Conservation (phyloP, 1,140 invertebrate genomes). For the Grapholita molesta region DNA sequence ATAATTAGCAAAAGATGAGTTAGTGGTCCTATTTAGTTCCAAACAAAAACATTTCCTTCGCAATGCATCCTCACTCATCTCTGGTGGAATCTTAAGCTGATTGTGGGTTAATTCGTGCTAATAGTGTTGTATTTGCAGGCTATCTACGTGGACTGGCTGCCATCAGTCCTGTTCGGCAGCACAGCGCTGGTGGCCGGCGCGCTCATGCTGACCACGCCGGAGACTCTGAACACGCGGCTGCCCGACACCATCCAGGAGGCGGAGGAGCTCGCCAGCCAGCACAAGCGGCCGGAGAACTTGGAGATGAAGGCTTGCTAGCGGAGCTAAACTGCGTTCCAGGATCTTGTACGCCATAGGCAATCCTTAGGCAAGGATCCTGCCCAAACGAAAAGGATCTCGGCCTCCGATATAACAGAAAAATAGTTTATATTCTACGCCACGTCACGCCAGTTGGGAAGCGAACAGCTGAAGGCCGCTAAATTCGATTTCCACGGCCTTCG, state of each 20-base stretch:
- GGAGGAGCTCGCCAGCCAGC: constrained; percentile 53
- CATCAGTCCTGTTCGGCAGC: constrained; percentile 84
- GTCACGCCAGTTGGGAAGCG: too few relatives aligned
- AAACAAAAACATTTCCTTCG: too few relatives aligned
- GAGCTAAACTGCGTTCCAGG: background rate
- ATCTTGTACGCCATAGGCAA: background rate
- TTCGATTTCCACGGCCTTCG: too few relatives aligned
- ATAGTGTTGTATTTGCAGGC: constrained; percentile 44
- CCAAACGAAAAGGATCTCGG: too few relatives aligned
- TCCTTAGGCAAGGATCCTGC: too few relatives aligned
- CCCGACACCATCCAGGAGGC: constrained; percentile 84
- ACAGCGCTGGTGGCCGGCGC: constrained; percentile 81
- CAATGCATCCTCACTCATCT: too few relatives aligned
- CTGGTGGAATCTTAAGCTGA: too few relatives aligned
- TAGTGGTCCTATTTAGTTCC: too few relatives aligned
- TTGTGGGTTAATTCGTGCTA: background rate
- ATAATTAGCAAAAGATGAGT: too few relatives aligned
- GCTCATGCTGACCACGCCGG: constrained; percentile 81
- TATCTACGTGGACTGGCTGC: constrained; percentile 77
- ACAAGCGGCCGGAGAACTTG: background rate
- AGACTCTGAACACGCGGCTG: constrained; percentile 81
- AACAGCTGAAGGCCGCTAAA: too few relatives aligned
- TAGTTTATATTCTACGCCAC: too few relatives aligned
- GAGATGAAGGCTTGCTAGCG: background rate
- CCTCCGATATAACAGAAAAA: too few relatives aligned